Conservation (phyloP, 1,140 invertebrate genomes). For the Bombus huntii region DNA sequence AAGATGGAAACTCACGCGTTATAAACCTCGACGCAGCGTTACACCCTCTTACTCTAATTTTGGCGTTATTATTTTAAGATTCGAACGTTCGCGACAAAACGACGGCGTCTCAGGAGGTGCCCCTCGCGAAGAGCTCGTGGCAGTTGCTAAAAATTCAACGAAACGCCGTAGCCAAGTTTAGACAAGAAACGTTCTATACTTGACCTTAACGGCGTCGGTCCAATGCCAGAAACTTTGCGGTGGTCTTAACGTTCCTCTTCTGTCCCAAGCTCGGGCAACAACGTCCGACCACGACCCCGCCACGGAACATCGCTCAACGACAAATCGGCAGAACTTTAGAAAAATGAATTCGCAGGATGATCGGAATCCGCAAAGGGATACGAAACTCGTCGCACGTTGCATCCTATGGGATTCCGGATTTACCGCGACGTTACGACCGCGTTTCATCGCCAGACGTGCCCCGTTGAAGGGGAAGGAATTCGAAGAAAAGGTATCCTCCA, state of each 20-base stretch:
- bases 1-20: too few relatives aligned
- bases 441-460: background rate
- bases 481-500: background rate
- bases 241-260: slow-evolving; percentile 37
- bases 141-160: slow-evolving; percentile 26
- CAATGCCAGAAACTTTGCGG: slow-evolving; percentile 42
- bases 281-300: background rate
- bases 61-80: background rate
- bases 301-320: background rate
- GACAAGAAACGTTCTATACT: slow-evolving; percentile 59
- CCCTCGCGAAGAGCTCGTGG: background rate
- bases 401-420: background rate
- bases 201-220: slow-evolving; percentile 61
- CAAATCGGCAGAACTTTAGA: background rate
- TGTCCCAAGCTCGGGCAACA: background rate
- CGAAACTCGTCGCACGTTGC: background rate
- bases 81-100: background rate
- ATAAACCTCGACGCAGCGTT: background rate
- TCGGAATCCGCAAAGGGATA: background rate
- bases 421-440: background rate
- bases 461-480: too few relatives aligned
- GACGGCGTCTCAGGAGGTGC: background rate
- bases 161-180: slow-evolving; percentile 54
- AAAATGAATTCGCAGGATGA: background rate
- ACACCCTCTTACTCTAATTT: background rate